These are phyloP conservation scores for Hypena proboscidalis DNA, from an alignment of 2,888 invertebrate species.

Conservation along the genomic window DNA sequence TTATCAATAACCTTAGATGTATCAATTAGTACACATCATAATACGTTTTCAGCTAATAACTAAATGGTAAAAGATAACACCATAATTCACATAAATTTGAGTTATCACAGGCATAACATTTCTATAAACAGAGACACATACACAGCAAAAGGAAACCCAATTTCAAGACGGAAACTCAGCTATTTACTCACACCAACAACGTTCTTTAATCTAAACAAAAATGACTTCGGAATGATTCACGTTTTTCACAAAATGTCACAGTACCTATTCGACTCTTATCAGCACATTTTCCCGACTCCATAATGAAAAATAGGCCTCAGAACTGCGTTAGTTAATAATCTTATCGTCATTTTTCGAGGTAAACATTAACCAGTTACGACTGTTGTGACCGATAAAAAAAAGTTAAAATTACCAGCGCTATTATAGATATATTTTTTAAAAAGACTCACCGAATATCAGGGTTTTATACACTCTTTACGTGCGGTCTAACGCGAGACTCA, in stretches of 20 bases:
- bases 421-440: slow-evolving; percentile 31
- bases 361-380: slow-evolving; percentile 61
- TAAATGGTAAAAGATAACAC: no score
- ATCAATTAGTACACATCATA: no score
- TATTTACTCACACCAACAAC: no score
- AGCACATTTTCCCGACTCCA: slow-evolving; percentile 32
- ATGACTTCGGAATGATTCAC: slow-evolving; percentile 19
- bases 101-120: no score
- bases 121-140: no score
- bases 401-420: slow-evolving; percentile 38
- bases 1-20: no score
- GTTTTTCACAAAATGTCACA: slow-evolving; percentile 20
- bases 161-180: no score
- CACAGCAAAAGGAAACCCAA: not conserved
- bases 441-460: slow-evolving; percentile 37
- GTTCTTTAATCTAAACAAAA: not conserved
- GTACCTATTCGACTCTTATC: slow-evolving; percentile 15
- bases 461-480: slow-evolving; percentile 30
- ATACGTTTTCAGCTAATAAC: no score
- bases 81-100: no score
- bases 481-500: slow-evolving; percentile 32
- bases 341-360: slow-evolving; percentile 42
- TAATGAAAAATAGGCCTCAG: slow-evolving; percentile 42
- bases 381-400: slow-evolving; percentile 65
- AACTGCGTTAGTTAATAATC: slow-evolving; percentile 39